Evolutionary conservation across 1,140 invertebrate genomes (phyloP), one percentile per base, ranked within the genome.

Genomic region (Drosophila pseudoananassae): DNA sequence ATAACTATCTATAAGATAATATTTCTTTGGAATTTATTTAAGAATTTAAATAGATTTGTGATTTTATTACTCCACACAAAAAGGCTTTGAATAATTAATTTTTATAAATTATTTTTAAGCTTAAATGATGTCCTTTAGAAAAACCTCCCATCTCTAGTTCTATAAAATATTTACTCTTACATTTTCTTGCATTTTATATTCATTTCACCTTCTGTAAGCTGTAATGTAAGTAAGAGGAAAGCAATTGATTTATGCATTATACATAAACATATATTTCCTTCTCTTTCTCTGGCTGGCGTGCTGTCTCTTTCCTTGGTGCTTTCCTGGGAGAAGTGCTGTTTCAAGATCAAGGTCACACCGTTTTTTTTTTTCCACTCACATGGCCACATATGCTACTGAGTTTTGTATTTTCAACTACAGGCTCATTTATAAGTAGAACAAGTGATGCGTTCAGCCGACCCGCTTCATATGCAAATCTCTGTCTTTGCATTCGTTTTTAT

Each of bases 371-470:
- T 7, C 31, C 47, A 14, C 58, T 38, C 49, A 17, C 49, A 52
- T 51, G 50, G 25, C 36, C 49, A 43, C 49, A 53, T 15, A 36
- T 46, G 38, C 27, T 10, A 46, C n/a, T 5, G 40, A 43, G 23
- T 17, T 46, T 20, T 46, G 3, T 55, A 50, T 60, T 63, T 55
- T 45, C 46, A 29, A 29, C 53, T 56, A 38, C 38, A 29, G 15
- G 38, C 72, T 65, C 70, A 74, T 66, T 74, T 75, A 31, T 74
- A 74, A 66, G 70, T 59, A 59, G 60, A 74, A 75, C 60, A 74
- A 75, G 72, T 58, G 53, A 74, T 66, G 54, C 58, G 53, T 38
- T 47, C 53, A 36, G 52, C 27, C 59, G 33, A 57, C 43, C 65
- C 43, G 65, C 58, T 54, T 63, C 43, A 63, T 69, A 69, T 69